These are phyloP conservation scores for Gymnoscelis rufifasciata DNA, from an alignment of 2,888 invertebrate species.

Conservation along the genomic window DNA sequence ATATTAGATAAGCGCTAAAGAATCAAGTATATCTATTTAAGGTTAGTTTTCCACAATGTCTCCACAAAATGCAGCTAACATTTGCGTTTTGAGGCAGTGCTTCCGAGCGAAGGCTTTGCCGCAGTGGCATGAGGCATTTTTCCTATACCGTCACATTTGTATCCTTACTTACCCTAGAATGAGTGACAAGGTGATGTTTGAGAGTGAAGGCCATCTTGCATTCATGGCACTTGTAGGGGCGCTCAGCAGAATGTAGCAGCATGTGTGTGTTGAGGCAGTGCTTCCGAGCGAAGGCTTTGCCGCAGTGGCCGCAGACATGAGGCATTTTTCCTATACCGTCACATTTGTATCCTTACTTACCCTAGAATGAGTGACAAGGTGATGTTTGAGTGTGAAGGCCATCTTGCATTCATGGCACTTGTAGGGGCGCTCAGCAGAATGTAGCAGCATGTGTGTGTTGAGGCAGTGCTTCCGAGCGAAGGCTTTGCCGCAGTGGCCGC, in stretches of 20 bases:
- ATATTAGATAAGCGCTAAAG: too few species aligned
- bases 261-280: constrained; percentile 91
- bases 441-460: constrained; percentile 89
- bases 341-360: too few species aligned
- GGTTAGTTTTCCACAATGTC: too few species aligned
- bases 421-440: constrained; percentile 89
- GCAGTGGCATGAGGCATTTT: constrained; percentile 88
- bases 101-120: constrained; percentile 90
- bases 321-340: constrained; percentile 89
- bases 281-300: constrained; percentile 89
- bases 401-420: constrained; percentile 90
- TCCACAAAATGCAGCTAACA: constrained; percentile 89
- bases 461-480: constrained; percentile 91
- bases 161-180: too few species aligned
- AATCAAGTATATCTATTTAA: too few species aligned
- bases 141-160: too few species aligned
- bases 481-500: constrained; percentile 88
- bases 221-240: constrained; percentile 89
- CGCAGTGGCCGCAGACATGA: constrained; percentile 88
- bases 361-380: constrained; percentile 90
- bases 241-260: constrained; percentile 88
- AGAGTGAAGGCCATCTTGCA: constrained; percentile 90
- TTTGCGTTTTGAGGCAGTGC: constrained; percentile 90
- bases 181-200: constrained; percentile 89
- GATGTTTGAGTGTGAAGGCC: constrained; percentile 88